Evolutionary conservation across 2,113 vertebrate genomes (phyloP), one percentile per base, ranked within the genome.

Genomic region (Oryzias curvinotus): DNA sequence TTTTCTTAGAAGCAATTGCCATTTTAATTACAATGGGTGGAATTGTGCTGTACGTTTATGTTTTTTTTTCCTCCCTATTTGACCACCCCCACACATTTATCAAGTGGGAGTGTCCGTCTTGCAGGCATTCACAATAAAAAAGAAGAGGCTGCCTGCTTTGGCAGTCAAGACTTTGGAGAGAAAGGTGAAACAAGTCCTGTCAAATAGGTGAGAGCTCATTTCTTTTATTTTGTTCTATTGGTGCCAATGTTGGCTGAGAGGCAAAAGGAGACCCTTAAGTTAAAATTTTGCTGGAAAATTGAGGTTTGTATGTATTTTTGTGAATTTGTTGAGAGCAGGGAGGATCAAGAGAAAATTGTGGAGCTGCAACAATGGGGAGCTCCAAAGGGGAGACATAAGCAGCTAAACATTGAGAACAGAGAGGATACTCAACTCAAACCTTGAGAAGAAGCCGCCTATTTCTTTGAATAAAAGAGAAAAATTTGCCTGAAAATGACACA

Each of bases 101-200:
- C 87, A 70, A 63, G 91, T 92, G 91, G 92, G 89, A 87, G 87
- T 90, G 86, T 85, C 91, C 89, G 82, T 90, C 83, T 91, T 92
- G 92, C 91, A 91, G 88, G 90, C 91, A 88, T 92, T 93, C 85
- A 90, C 92, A 91, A 91, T 90, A 93, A 92, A 91, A 92, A 93
- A 91, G 91, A 88, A 85, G 79, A 90, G 87, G 81, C 65, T 85
- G 72, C 2, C 21, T 23, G 21, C 21, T 23, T 23, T 3, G 86
- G 83, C 86, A 80, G 57, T 85, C 82, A 77, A 71, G 86, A 84
- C 78, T 86, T 71, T 86, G 80, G 68, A 81, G 60, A 83, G 65
- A 17, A 23, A 23, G 21, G 21, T 23, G 21, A 23, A 23, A 3
- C 21, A 52, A 86, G 67, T 50, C 51, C n/a, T 49, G 5, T 68